Conservation (phyloP, 1,140 invertebrate genomes). For the Sycobia sp. region DNA sequence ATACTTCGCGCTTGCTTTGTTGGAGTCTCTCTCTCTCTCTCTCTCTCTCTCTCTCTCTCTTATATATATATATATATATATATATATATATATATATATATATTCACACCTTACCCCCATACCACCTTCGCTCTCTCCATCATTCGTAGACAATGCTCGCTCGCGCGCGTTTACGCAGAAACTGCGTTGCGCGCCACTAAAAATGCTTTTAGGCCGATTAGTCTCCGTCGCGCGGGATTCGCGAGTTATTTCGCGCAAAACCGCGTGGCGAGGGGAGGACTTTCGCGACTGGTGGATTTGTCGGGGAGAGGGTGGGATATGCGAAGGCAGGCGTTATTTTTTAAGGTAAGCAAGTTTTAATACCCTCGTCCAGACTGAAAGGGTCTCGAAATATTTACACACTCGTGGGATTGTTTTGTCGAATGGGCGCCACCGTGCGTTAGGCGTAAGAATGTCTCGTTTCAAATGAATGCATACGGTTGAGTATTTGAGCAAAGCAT, state of each 20-base stretch:
- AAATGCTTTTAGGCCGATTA: conserved; percentile 49
- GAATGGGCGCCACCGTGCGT: no score
- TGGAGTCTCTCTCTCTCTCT: not conserved
- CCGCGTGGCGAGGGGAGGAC: not conserved
- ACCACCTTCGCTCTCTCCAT: conserved; percentile 33
- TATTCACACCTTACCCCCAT: not conserved
- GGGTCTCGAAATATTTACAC: conserved; percentile 1
- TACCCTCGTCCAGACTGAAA: conserved; percentile 9
- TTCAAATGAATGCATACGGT: no score
- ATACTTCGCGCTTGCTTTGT: no score
- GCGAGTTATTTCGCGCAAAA: conserved; percentile 35
- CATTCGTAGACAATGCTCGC: conserved; percentile 34
- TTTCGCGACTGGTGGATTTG: conserved; percentile 14
- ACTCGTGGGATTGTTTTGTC: no score
- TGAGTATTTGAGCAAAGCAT: no score
- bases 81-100: not conserved
- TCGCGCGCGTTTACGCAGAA: conserved; percentile 29
- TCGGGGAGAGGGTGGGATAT: no score
- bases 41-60: not conserved
- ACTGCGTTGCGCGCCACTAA: conserved; percentile 40
- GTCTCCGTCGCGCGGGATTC: conserved; percentile 39
- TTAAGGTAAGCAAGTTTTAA: conserved; percentile 31
- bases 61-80: not conserved
- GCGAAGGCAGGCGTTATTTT: no score
- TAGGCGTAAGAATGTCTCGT: no score